Evolutionary conservation across 1,140 invertebrate genomes (phyloP).

Genomic region (Physella acuta): DNA sequence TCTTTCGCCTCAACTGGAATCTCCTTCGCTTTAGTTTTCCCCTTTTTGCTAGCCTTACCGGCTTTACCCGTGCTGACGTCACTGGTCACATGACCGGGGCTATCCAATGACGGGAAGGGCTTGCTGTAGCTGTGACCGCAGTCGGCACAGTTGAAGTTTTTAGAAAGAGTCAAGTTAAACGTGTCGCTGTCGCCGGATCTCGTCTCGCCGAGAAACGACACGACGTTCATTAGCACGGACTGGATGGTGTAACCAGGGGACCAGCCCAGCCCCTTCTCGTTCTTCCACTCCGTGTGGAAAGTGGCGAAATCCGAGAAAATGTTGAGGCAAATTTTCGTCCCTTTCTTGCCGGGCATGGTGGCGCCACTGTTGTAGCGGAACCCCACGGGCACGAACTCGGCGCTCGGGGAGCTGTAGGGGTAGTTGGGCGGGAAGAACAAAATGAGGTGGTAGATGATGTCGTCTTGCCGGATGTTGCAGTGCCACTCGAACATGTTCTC

Average conservation of each 20-base stretch:
- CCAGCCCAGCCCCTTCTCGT: conserved; percentile 46
- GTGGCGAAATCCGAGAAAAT: conserved; percentile 50
- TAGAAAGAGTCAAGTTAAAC: conserved; percentile 38
- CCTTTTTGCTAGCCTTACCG: background rate
- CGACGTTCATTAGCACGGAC: conserved; percentile 47
- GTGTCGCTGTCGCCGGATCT: conserved; percentile 15
- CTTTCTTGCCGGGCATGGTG: conserved; percentile 45
- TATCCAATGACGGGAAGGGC: conserved; percentile 40
- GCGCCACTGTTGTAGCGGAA: conserved; percentile 49
- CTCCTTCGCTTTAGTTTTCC: background rate
- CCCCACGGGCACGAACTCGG: conserved; percentile 49
- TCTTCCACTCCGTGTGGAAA: conserved; percentile 48
- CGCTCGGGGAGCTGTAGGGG: conserved; percentile 48
- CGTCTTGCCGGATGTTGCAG: conserved; percentile 49
- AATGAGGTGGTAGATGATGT: conserved; percentile 47
- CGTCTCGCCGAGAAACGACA: conserved; percentile 46
- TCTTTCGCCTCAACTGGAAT: background rate
- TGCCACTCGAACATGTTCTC: conserved; percentile 52
- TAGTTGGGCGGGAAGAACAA: conserved; percentile 47
- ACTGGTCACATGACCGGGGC: no score
- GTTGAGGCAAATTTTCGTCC: conserved; percentile 43
- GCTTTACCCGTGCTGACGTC: conserved; percentile 24
- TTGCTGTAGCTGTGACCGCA: conserved; percentile 46
- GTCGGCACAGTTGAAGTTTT: conserved; percentile 41
- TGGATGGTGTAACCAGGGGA: conserved; percentile 50